Percentiles rank a stretch among this genome's conserved stretches.
These are phyloP conservation scores for Penaeus japonicus DNA, from an alignment of 1,140 invertebrate genomes.

Conservation along the genomic window DNA sequence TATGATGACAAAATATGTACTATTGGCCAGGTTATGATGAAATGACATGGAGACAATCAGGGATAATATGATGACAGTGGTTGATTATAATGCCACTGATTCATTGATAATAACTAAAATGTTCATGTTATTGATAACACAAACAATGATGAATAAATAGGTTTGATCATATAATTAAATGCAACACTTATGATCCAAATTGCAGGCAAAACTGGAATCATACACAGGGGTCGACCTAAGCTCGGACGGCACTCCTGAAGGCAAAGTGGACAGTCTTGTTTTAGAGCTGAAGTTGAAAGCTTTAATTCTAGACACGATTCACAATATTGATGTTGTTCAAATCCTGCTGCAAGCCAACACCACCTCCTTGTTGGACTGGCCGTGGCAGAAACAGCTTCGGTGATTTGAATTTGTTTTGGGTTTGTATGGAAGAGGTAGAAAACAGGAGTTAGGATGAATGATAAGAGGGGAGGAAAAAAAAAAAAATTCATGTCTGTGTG, in stretches of 20 bases:
- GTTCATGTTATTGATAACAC: no score
- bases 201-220: slow-evolving; percentile 69
- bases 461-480: no score
- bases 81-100: no score
- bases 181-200: neutral
- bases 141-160: no score
- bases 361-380: slow-evolving; percentile 78
- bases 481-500: neutral
- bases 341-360: slow-evolving; percentile 76
- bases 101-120: no score
- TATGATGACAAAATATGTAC: no score
- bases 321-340: slow-evolving; percentile 85
- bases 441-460: no score
- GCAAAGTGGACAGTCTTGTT: slow-evolving; percentile 63
- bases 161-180: neutral
- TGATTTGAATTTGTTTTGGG: slow-evolving; percentile 62
- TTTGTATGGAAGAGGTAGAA: neutral
- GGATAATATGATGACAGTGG: no score
- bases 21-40: no score
- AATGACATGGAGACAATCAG: no score
- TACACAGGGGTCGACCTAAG: slow-evolving; percentile 71
- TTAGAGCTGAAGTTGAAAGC: slow-evolving; percentile 71
- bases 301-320: slow-evolving; percentile 92
- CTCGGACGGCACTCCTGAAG: slow-evolving; percentile 59
- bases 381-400: slow-evolving; percentile 95